phyloP scores from a whole-genome alignment of 2,113 vertebrate genomes.

The Sinocyclocheilus rhinocerous region DNA sequence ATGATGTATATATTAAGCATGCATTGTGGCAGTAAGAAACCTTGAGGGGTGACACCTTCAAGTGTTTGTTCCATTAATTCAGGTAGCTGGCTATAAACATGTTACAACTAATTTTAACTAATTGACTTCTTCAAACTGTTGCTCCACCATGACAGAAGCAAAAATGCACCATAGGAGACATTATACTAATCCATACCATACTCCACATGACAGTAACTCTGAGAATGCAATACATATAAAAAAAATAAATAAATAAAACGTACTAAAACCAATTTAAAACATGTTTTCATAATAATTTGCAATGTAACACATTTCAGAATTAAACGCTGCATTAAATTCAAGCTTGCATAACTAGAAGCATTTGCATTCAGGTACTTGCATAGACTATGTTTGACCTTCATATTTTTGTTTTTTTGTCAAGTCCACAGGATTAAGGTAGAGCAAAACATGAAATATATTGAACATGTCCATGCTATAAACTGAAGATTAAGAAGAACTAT shows the following conservation, averaged over 20 bases:
- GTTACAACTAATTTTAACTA: neutral
- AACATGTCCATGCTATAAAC: conserved; percentile 6
- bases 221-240: neutral
- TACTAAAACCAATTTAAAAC: no score
- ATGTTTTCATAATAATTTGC: no score
- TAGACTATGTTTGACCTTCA: neutral
- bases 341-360: no score
- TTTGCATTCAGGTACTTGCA: neutral
- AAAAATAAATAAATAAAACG: neutral
- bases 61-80: neutral
- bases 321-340: neutral
- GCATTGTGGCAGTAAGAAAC: neutral
- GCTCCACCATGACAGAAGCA: neutral
- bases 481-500: neutral
- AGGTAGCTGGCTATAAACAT: neutral
- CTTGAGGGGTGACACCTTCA: neutral
- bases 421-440: neutral
- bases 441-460: neutral
- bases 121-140: neutral
- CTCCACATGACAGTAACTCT: neutral
- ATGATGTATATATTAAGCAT: neutral
- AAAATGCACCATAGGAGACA: neutral
- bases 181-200: neutral
- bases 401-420: neutral
- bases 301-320: neutral